Evolutionary conservation across 92 coral and sea anemone genomes (phyloP), one percentile per base, ranked within the genome.

Genomic region (Siderastrea radians): DNA sequence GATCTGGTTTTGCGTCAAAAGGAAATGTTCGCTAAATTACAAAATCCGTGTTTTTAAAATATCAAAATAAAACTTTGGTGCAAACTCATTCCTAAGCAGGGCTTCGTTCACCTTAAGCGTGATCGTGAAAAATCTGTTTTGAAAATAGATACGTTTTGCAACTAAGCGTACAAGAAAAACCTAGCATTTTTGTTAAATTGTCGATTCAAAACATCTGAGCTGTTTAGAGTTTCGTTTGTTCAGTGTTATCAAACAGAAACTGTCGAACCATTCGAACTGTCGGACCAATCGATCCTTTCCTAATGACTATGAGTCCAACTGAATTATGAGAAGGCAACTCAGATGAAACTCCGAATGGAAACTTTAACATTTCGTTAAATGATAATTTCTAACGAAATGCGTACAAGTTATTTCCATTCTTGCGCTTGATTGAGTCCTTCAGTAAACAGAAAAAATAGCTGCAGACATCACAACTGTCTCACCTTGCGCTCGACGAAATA

Each of bases 401-500:
- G 44, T 3, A 1, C 66, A 81, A 53, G 43, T 81, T 53, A 9
- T 45, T 68, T 68, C 15, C 48, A 6, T 49, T 26, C 52, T 10
- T 52, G 26, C 62, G 65, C 76, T 81, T 57, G 78, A 57, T 26
- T 54, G 57, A 58, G 68, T 47, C 15, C n/a, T 38, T 54, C 58
- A 59, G 86, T 57, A 68, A 69, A 58, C 86, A 82, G 76, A 68
- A 17, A 43, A 67, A 68, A 54, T 68, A 81, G 1, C 54, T 43
- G 0, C 19, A 67, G 49, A 66, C 67, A 53, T 16, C 38, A 3
- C 5, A 7, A 45, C 57, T 44, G 4, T 67, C 77, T 82, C 58
- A 70, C 86, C 86, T 82, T 82, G 45, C 19, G 14, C 66, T 14
- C 38, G 48, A 17, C 49, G n/a, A n/a, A 19, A 45, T 58, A 50